phyloP scores from a whole-genome alignment of 2,888 invertebrate genomes.

The Parnassius mnemosyne region DNA sequence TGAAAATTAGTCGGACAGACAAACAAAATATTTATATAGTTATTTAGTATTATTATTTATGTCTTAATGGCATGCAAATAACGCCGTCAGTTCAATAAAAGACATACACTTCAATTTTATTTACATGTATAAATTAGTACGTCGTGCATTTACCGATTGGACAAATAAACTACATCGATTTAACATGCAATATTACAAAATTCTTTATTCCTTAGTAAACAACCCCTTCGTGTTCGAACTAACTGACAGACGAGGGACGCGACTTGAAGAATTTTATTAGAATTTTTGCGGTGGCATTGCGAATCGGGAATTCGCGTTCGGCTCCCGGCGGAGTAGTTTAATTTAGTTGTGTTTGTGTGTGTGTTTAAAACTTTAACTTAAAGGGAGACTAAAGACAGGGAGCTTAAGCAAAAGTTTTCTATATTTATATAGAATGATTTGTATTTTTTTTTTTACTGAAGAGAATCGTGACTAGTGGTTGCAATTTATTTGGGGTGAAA shows the following conservation, averaged over 20 bases:
- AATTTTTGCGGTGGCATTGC: conserved; percentile 63
- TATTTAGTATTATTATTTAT: too few relatives aligned
- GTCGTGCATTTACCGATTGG: not conserved
- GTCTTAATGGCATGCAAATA: too few relatives aligned
- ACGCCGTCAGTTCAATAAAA: too few relatives aligned
- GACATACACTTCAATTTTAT: too few relatives aligned
- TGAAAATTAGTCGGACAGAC: too few relatives aligned
- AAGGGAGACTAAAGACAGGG: conserved; percentile 1
- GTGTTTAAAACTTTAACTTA: conserved; percentile 19
- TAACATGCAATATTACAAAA: conserved; percentile 16
- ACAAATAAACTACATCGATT: conserved; percentile 9
- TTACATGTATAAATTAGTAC: too few relatives aligned
- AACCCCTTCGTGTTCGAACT: conserved; percentile 16
- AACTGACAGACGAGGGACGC: conserved; percentile 13
- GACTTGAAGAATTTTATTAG: conserved; percentile 53
- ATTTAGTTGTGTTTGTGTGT: conserved; percentile 43
- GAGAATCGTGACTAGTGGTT: too few relatives aligned
- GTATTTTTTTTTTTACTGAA: too few relatives aligned
- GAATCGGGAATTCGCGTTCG: conserved; percentile 66
- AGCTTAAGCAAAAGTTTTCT: too few relatives aligned
- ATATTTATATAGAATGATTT: too few relatives aligned
- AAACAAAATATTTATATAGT: too few relatives aligned
- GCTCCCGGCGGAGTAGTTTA: conserved; percentile 47
- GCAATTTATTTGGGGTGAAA: too few relatives aligned
- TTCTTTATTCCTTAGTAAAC: conserved; percentile 4